A percentile compares a stretch with the other conserved stretches of the same genome.
phyloP scores from a whole-genome alignment of 2,888 invertebrate species.

The Lasioglossum marginatum region DNA sequence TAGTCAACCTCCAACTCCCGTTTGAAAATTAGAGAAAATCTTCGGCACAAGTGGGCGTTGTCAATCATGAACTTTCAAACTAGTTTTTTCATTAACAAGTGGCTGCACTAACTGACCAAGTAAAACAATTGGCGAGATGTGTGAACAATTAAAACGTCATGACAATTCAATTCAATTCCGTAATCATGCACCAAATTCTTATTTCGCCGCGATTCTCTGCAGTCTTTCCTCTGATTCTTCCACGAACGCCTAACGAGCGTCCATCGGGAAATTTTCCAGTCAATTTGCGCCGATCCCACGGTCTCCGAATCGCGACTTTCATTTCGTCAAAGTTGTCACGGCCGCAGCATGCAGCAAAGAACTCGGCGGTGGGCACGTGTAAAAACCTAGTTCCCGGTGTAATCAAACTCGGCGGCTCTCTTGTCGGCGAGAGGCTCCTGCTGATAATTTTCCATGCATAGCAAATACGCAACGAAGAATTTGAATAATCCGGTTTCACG shows the following conservation, averaged over 20 bases:
- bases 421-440: conserved; percentile 15
- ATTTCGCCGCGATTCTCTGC: background rate
- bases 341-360: background rate
- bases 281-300: background rate
- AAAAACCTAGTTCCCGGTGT: conserved; percentile 30
- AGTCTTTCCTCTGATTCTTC: background rate
- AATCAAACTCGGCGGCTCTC: conserved; percentile 41
- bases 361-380: background rate
- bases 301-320: background rate
- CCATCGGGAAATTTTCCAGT: background rate
- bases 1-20: background rate
- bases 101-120: background rate
- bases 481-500: conserved; percentile 60
- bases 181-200: background rate
- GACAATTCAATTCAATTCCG: no score
- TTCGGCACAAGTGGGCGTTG: background rate
- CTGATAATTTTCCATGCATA: conserved; percentile 61
- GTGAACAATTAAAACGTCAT: background rate
- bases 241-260: background rate
- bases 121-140: background rate
- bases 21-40: no score
- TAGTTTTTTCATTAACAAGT: background rate
- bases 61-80: background rate
- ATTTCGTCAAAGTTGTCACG: background rate
- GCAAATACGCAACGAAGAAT: conserved; percentile 57